Evolutionary conservation across 1,140 invertebrate genomes (phyloP).

Genomic region (Homarus americanus): DNA sequence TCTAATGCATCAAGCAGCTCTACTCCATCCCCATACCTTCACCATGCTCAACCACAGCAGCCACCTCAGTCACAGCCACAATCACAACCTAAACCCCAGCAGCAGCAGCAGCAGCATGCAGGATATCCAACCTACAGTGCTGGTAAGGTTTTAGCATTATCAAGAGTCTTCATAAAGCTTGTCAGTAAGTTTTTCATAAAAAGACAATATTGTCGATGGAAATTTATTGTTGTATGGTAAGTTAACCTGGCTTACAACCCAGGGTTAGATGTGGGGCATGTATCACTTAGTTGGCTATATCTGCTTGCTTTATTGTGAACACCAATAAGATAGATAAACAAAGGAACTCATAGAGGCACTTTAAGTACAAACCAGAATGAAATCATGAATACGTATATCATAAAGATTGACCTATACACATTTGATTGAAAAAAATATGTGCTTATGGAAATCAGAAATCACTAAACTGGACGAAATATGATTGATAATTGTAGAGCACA

Average conservation of each 20-base stretch:
- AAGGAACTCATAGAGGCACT: too few relatives aligned
- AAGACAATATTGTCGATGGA: too few relatives aligned
- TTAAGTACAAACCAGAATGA: too few relatives aligned
- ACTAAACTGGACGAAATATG: too few relatives aligned
- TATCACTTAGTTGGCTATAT: background rate
- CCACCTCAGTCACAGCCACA: background rate
- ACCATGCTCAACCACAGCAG: background rate
- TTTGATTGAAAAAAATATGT: too few relatives aligned
- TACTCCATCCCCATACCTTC: conserved; percentile 10
- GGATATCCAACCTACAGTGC: conserved; percentile 12
- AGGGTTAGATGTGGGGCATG: background rate
- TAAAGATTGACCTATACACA: too few relatives aligned
- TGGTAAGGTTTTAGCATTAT: background rate
- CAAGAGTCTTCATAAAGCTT: background rate
- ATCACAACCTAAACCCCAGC: background rate
- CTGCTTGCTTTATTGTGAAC: background rate
- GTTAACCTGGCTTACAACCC: background rate
- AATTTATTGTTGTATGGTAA: background rate
- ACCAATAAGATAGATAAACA: background rate
- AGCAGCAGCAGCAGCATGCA: conserved; percentile 14
- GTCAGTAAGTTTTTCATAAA: background rate
- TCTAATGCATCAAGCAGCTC: background rate
- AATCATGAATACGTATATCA: too few relatives aligned
- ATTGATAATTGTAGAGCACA: too few relatives aligned
- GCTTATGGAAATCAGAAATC: too few relatives aligned